phyloP scores from a whole-genome alignment of 1,140 invertebrate species.

The Heliconius hewitsoni region DNA sequence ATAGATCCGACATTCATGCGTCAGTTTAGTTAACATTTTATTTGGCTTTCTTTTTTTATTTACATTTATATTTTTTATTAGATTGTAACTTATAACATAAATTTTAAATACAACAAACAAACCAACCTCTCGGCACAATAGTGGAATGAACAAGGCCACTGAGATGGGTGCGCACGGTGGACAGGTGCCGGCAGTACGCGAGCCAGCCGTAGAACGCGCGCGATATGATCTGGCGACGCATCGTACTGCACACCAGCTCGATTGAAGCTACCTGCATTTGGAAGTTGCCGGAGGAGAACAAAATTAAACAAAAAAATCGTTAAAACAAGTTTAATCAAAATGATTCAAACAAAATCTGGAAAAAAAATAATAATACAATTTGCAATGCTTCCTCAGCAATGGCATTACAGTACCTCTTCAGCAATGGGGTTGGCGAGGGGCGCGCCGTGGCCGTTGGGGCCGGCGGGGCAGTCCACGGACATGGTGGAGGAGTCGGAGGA shows the following conservation, averaged over 20 bases:
- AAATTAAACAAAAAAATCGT: too few species aligned
- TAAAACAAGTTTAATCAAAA: too few species aligned
- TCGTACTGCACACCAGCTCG: slow-evolving; percentile 93
- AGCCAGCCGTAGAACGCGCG: slow-evolving; percentile 98
- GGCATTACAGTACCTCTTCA: background rate
- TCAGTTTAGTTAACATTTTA: too few species aligned
- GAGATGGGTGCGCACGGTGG: slow-evolving; percentile 94
- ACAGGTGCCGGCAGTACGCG: slow-evolving; percentile 95
- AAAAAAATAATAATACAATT: too few species aligned
- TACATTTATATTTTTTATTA: too few species aligned
- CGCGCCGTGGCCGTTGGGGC: slow-evolving; percentile 52
- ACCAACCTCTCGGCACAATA: slow-evolving; percentile 83
- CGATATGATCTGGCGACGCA: slow-evolving; percentile 96
- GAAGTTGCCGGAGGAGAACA: background rate
- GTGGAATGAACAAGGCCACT: slow-evolving; percentile 91
- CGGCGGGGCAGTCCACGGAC: slow-evolving; percentile 75
- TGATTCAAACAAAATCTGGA: too few species aligned
- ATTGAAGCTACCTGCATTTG: slow-evolving; percentile 80
- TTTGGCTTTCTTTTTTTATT: too few species aligned
- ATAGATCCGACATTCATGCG: too few species aligned
- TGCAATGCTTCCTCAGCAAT: too few species aligned
- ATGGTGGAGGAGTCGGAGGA: slow-evolving; percentile 79
- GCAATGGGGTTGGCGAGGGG: slow-evolving; percentile 50
- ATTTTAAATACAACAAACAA: too few species aligned
- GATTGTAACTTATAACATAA: too few species aligned